Evolutionary conservation across 2,888 invertebrate genomes (phyloP).

Genomic region (Ecdyonurus torrentis): DNA sequence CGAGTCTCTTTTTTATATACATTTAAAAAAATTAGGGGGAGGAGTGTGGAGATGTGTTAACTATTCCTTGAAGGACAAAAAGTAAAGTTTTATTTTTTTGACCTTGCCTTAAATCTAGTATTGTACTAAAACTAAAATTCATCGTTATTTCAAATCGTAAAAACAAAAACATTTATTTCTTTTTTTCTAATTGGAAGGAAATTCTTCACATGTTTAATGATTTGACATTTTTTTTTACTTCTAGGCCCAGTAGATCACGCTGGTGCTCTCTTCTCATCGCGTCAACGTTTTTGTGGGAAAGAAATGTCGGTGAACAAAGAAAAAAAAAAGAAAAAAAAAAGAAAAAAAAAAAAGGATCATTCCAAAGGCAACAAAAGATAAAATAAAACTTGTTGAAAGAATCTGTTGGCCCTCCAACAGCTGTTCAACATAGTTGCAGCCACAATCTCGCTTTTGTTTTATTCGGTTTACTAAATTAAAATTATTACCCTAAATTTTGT

Average conservation of each 20-base stretch:
- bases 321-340: neutral
- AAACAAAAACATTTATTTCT: neutral
- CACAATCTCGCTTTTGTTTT: neutral
- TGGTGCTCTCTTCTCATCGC: no score
- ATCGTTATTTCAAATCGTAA: neutral
- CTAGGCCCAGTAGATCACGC: neutral
- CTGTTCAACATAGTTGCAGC: no score
- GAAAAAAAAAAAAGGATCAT: neutral
- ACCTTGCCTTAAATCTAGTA: neutral
- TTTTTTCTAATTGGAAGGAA: neutral
- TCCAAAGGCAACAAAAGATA: neutral
- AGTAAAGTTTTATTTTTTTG: no score
- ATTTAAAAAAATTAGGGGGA: no score
- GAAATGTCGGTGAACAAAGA: no score
- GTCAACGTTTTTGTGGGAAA: no score
- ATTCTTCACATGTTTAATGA: neutral
- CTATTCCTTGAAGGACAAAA: no score
- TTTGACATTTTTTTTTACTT: neutral
- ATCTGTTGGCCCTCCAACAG: neutral
- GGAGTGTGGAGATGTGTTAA: no score
- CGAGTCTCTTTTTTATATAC: neutral
- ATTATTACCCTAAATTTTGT: neutral
- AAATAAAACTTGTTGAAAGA: neutral
- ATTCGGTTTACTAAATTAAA: slow-evolving; percentile 15
- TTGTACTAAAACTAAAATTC: neutral